Evolutionary conservation across 2,797 vertebrate species (phyloP).

Genomic region (Borostomias antarcticus): DNA sequence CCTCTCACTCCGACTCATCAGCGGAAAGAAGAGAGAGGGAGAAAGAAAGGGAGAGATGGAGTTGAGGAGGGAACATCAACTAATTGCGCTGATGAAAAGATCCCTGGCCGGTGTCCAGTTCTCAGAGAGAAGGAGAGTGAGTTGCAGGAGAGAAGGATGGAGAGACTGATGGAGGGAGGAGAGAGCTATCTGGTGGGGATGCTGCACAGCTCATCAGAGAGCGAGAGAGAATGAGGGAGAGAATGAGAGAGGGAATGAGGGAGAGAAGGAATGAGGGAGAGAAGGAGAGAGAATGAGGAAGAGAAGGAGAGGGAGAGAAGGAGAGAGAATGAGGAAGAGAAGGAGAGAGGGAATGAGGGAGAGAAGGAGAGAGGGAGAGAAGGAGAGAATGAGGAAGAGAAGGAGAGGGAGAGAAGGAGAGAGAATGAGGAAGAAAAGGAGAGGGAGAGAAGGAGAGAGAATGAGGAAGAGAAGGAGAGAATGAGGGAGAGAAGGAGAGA

Average conservation of each 20-base stretch:
- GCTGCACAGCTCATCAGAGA: too few species aligned
- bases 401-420: conserved; percentile 35
- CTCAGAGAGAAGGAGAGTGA: neutral
- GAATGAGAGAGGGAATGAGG: conserved; percentile 28
- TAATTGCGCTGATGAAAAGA: neutral
- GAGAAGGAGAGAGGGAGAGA: conserved; percentile 5
- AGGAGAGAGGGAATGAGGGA: conserved; percentile 39
- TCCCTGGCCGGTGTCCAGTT: neutral
- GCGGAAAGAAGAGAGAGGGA: neutral
- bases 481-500: neutral
- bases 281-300: conserved; percentile 19
- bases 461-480: neutral
- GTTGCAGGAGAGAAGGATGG: neutral
- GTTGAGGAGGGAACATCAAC: neutral
- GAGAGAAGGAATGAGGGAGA: too few species aligned
- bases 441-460: conserved; percentile 5
- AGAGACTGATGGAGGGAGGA: too few species aligned
- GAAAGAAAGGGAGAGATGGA: neutral
- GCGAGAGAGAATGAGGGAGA: conserved; percentile 23
- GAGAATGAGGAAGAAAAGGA: conserved; percentile 6
- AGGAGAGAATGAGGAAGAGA: conserved; percentile 39
- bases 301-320: conserved; percentile 10
- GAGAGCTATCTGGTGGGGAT: too few species aligned
- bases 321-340: conserved; percentile 25
- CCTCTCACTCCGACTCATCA: too few species aligned